phyloP scores from a whole-genome alignment of 2,113 vertebrate species.

The Upupa epops region DNA sequence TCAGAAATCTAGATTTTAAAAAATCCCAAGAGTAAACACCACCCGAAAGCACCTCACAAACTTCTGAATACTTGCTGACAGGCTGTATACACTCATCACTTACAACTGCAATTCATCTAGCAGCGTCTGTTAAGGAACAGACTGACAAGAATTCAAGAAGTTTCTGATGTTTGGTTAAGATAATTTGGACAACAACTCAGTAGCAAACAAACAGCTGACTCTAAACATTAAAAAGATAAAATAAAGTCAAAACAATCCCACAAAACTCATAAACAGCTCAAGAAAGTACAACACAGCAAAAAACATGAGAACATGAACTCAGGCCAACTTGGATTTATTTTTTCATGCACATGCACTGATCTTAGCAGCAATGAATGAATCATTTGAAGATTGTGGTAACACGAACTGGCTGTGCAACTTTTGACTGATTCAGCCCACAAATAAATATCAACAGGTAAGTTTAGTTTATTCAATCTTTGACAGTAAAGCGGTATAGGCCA shows the following conservation, averaged over 20 bases:
- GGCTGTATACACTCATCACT: not conserved
- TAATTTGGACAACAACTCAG: constrained; percentile 31
- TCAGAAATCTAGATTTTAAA: not conserved
- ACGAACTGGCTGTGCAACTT: not conserved
- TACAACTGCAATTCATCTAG: not conserved
- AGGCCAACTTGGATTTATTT: not conserved
- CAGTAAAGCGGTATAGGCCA: not conserved
- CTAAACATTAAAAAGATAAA: not conserved
- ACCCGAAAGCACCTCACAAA: not conserved
- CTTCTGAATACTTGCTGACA: not conserved
- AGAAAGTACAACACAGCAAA: constrained; percentile 43
- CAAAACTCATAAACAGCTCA: constrained; percentile 1
- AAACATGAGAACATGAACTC: not conserved
- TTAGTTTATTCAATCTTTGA: not conserved
- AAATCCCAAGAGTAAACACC: not conserved
- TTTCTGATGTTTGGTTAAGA: constrained; percentile 30
- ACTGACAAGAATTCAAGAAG: not conserved
- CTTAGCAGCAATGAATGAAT: not conserved
- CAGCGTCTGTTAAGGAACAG: not conserved
- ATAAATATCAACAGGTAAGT: not conserved
- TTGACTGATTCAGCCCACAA: not conserved
- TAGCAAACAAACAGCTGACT: constrained; percentile 46
- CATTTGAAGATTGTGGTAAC: not conserved
- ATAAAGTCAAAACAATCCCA: constrained; percentile 10
- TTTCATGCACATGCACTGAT: not conserved